A percentile compares a stretch with the other conserved stretches of the same genome.
Conservation (phyloP, 2,888 invertebrate genomes). For the Cerastis leucographa region DNA sequence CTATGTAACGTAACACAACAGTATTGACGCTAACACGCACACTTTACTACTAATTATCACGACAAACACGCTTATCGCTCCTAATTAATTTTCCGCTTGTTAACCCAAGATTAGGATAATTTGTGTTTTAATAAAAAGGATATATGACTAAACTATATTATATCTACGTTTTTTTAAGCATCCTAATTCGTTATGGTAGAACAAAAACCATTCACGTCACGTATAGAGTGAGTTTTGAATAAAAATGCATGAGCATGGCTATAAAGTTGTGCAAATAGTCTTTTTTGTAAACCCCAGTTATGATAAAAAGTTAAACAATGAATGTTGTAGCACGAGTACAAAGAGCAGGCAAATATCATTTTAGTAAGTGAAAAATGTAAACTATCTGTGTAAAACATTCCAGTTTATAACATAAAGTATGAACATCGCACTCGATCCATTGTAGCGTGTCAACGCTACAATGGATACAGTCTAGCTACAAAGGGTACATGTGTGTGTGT, state of each 20-base stretch:
- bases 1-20: constrained; percentile 68
- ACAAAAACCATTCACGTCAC: constrained; percentile 35
- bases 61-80: constrained; percentile 76
- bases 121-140: constrained; percentile 76
- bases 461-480: constrained; percentile 23
- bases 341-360: constrained; percentile 32
- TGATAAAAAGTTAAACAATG: constrained; percentile 37
- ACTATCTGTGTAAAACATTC: constrained; percentile 49
- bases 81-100: constrained; percentile 81
- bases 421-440: constrained; percentile 36
- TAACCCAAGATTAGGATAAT: constrained; percentile 74
- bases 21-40: constrained; percentile 75
- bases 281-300: constrained; percentile 1
- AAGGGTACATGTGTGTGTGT: constrained; percentile 14
- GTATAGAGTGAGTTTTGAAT: not conserved
- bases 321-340: constrained; percentile 12
- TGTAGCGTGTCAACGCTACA: constrained; percentile 55
- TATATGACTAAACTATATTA: constrained; percentile 56
- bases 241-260: not conserved
- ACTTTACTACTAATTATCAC: constrained; percentile 78
- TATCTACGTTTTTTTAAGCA: constrained; percentile 37
- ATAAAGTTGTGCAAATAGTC: constrained; percentile 1
- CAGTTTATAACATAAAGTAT: constrained; percentile 32
- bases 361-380: constrained; percentile 55
- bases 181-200: constrained; percentile 11